Conservation (phyloP, 2,113 vertebrate species). For the Stercorarius parasiticus region DNA sequence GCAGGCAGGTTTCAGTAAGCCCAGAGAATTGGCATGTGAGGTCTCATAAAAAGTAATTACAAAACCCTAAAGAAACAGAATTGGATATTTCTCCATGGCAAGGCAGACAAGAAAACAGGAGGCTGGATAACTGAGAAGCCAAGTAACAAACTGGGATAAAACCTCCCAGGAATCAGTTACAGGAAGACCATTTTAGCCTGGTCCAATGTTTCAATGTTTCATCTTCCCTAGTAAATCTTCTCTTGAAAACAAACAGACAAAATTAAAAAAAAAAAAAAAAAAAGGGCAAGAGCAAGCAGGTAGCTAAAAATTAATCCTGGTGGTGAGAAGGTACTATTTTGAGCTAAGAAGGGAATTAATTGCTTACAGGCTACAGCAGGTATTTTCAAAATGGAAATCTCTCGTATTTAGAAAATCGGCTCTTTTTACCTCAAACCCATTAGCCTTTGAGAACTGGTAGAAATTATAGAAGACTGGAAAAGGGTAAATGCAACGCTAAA, state of each 20-base stretch:
- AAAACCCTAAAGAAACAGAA: background rate
- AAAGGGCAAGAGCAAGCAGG: background rate
- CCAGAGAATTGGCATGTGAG: background rate
- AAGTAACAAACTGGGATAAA: background rate
- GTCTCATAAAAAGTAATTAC: background rate
- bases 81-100: background rate
- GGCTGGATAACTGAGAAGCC: background rate
- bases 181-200: background rate
- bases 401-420: background rate
- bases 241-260: background rate
- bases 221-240: background rate
- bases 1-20: background rate
- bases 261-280: background rate
- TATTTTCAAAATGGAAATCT: background rate
- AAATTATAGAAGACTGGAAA: background rate
- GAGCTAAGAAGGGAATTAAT: background rate
- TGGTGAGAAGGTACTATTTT: background rate
- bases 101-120: background rate
- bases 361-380: background rate
- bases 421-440: background rate
- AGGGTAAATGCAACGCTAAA: background rate
- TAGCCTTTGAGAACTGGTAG: background rate
- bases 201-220: background rate
- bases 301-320: background rate
- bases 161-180: background rate